These are phyloP conservation scores for Chloropsis hardwickii DNA, from an alignment of 2,113 vertebrate genomes.

Conservation along the genomic window DNA sequence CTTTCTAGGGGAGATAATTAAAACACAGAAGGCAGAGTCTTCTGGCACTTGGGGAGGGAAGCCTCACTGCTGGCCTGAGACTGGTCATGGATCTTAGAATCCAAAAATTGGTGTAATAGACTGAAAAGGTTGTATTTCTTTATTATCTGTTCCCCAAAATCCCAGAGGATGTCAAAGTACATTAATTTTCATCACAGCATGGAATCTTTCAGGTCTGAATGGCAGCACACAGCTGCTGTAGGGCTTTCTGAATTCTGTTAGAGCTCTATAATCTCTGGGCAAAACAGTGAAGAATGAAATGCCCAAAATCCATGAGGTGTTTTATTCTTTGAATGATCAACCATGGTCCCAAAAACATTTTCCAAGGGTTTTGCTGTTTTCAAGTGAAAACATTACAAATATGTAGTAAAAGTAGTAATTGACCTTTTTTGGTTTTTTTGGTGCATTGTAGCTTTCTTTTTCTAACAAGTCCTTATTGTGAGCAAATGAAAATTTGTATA, in stretches of 20 bases:
- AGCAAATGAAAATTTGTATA: not conserved
- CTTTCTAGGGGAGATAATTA: not conserved
- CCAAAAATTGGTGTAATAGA: slow-evolving; percentile 38
- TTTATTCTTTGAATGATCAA: slow-evolving; percentile 67
- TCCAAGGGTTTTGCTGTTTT: slow-evolving; percentile 3
- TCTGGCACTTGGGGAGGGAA: not conserved
- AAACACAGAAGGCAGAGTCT: not conserved
- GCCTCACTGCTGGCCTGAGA: not conserved
- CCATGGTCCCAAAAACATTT: not conserved
- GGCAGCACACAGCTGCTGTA: slow-evolving; percentile 86
- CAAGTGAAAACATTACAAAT: not conserved
- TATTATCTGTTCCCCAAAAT: slow-evolving; percentile 82
- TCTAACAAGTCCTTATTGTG: not conserved
- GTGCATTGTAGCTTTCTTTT: not conserved
- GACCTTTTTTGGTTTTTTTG: not conserved
- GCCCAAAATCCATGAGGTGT: slow-evolving; percentile 73
- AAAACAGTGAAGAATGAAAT: slow-evolving; percentile 70
- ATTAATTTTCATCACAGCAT: slow-evolving; percentile 92
- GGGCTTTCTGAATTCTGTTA: slow-evolving; percentile 81
- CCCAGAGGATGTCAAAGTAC: slow-evolving; percentile 88
- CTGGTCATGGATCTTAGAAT: not conserved
- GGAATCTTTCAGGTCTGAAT: slow-evolving; percentile 90
- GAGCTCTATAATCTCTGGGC: slow-evolving; percentile 81
- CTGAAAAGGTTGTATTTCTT: slow-evolving; percentile 82
- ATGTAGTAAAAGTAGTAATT: not conserved